phyloP scores from a whole-genome alignment of 2,113 vertebrate genomes.

The Miniopterus natalensis region DNA sequence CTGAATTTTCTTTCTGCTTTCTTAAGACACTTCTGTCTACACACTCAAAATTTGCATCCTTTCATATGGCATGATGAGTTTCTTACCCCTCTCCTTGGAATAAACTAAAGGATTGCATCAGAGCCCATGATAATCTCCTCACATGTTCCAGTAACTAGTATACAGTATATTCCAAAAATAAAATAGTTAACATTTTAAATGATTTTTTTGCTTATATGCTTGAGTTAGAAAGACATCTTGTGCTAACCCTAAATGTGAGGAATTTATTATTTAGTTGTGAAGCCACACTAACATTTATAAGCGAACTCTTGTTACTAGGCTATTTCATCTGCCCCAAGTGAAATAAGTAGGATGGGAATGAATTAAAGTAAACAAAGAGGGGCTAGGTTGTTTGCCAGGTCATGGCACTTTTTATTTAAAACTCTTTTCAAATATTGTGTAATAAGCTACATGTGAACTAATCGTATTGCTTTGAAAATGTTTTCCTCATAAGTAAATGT shows the following conservation, averaged over 20 bases:
- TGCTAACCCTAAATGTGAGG: neutral
- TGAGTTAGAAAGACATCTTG: neutral
- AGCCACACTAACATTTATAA: neutral
- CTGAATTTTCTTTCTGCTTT: neutral
- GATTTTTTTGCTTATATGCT: neutral
- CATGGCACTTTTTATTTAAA: slow-evolving; percentile 34
- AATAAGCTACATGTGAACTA: neutral
- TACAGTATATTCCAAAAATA: neutral
- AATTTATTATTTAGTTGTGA: neutral
- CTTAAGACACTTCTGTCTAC: neutral
- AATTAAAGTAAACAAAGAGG: neutral
- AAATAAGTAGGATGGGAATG: neutral
- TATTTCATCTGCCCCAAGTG: neutral
- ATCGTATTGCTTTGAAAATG: slow-evolving; percentile 25
- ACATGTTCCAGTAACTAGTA: neutral
- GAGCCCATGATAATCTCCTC: neutral
- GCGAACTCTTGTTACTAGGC: neutral
- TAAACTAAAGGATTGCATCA: neutral
- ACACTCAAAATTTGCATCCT: neutral
- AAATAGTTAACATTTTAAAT: neutral
- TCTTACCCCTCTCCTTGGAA: neutral
- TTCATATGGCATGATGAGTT: neutral
- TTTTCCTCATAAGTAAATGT: slow-evolving; percentile 28
- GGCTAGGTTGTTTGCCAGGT: neutral
- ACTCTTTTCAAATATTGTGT: neutral